Evolutionary conservation across 2,113 vertebrate species (phyloP), one percentile per base, ranked within the genome.

Genomic region (Gila orcuttii): DNA sequence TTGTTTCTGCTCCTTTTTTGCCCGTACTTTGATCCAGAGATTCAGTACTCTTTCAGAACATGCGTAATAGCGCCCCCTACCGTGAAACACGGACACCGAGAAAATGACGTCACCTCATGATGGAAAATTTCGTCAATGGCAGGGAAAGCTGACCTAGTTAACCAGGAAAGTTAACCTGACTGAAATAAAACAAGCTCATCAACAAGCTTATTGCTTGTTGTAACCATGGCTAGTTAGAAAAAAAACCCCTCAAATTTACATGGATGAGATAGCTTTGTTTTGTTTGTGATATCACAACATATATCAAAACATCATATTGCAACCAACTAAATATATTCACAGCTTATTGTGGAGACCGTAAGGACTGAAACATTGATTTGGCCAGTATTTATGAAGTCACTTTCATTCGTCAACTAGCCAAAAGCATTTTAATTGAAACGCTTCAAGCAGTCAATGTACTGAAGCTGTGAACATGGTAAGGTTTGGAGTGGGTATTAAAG

Each of bases 371-470:
- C 31, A 36, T 23, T 39, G 76, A 79, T 57, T 79, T 79, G 19
- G 50, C 42, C 39, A 5, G 5, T 73, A 10, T 33, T 39, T 47
- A 12, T 57, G 52, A 57, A 36, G 31, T 39, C 55, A 36, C 31
- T 36, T 78, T 10, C 9, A 59, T 59, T 57, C 31, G 13, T 23
- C 52, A 39, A 1, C 31, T 59, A 3, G 31, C 76, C 76, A 79
- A 36, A 57, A 79, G 31, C 52, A 57, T 79, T 79, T 59, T 59
- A 33, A n/a, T 36, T 36, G 31, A 79, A 79, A 59, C 2, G 11
- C 52, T 79, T 79, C 52, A 79, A 79, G 52, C 76, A 79, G 76
- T 79, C 50, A 57, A 13, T 19, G 19, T 36, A 45, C 39, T 23
- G 4, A 64, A 64, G 59, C 55, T 62, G n/a, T 62, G 39, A 64